Percentiles rank a stretch among this genome's conserved stretches.
These are phyloP conservation scores for Bovichtus variegatus DNA, from an alignment of 2,797 vertebrate genomes.

Conservation along the genomic window DNA sequence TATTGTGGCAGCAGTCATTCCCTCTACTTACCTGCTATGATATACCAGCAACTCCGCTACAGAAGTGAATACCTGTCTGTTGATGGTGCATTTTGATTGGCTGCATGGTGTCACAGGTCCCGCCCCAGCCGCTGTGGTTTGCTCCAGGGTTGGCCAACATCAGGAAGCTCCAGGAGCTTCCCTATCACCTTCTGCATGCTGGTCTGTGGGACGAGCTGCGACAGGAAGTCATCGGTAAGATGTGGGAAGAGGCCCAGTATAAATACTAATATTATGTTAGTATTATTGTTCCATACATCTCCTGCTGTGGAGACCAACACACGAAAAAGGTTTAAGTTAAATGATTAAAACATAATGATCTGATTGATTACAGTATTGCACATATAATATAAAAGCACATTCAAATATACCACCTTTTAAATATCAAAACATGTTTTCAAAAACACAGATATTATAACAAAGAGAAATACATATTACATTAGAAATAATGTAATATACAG, in stretches of 20 bases:
- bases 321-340: too few relatives aligned
- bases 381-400: neutral
- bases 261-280: neutral
- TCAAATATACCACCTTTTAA: neutral
- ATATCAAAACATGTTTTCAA: neutral
- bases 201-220: constrained; percentile 83
- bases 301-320: neutral
- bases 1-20: neutral
- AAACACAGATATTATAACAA: too few relatives aligned
- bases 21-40: neutral
- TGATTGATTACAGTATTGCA: neutral
- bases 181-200: constrained; percentile 83
- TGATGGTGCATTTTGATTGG: constrained; percentile 7
- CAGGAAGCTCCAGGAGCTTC: constrained; percentile 88
- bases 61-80: neutral
- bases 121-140: constrained; percentile 89
- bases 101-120: constrained; percentile 77
- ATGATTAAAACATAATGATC: neutral
- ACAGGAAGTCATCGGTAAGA: constrained; percentile 84
- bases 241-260: neutral
- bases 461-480: too few relatives aligned
- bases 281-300: neutral
- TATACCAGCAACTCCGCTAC: neutral
- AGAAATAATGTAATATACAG: neutral
- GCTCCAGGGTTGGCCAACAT: constrained; percentile 81